Base-by-base conservation (phyloP, 2,888 invertebrate genomes). In the Actias luna region DNA sequence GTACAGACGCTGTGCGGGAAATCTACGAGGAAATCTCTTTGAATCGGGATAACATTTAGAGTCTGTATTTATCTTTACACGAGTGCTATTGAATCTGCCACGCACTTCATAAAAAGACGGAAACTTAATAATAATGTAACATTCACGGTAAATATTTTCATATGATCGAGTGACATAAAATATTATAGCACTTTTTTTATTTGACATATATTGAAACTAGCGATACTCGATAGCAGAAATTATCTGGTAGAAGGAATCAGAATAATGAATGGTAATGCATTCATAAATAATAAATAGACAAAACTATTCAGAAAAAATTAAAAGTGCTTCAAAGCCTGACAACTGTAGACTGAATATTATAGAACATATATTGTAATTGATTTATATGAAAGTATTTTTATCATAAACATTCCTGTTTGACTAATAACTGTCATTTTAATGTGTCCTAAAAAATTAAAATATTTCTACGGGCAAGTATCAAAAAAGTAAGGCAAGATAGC, bases 1-100 rank as follows among this genome's bases (percentile, higher is more conserved):
- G 16, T 71, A 69, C 72, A 71, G 63, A 74, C 72, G 79, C 83
- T 79, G 79, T 77, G 71, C 72, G 75, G 78, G 77, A 84, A 80
- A 82, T 85, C 78, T 80, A 72, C 68, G 65, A 79, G 83, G 84
- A 85, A 84, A 85, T 85, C 80, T 78, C 70, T 73, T 74, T 69
- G 63, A 70, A 68, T 78, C 75, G 69, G 69, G 76, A 74, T 77
- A 76, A 74, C 75, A 75, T 75, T 77, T 74, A 71, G 71, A 74
- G 70, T 75, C 72, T 75, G 73, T 74, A 72, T 76, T 70, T 71
- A 75, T 78, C 72, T 77, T 71, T 71, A 71, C 58, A 63, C 61
- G 59, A 60, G 69, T 64, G 55, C 64, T 68, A 67, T 66, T 66
- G 62, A 72, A 70, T 59, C 58, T 50, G 39, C 31, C 33, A 68